These are phyloP conservation scores for Rhynchophorus ferrugineus DNA, from an alignment of 1,140 invertebrate genomes.

Conservation along the genomic window DNA sequence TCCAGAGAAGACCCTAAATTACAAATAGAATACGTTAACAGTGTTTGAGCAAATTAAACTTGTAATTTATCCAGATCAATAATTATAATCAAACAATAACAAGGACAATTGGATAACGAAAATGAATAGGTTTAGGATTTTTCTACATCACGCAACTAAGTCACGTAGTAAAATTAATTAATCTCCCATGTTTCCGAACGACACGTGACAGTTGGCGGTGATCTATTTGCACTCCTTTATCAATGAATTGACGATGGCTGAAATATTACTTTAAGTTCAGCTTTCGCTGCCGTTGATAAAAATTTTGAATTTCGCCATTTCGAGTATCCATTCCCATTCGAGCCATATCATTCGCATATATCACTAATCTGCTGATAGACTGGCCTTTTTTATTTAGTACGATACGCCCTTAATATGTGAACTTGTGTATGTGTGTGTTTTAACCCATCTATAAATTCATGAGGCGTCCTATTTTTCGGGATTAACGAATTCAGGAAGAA, in stretches of 20 bases:
- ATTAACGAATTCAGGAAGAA: too few species aligned
- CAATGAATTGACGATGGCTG: constrained; percentile 10
- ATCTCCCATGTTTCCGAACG: constrained; percentile 15
- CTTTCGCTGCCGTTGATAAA: not conserved
- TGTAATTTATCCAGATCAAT: too few species aligned
- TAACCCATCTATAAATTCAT: too few species aligned
- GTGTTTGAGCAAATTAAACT: not conserved
- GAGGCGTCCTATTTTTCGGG: too few species aligned
- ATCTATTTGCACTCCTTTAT: constrained; percentile 13
- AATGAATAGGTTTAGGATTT: too few species aligned
- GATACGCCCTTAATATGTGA: too few species aligned
- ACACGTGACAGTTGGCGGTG: constrained; percentile 13
- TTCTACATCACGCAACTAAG: constrained; percentile 9
- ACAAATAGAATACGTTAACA: not conserved
- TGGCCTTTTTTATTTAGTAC: too few species aligned
- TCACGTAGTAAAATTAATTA: constrained; percentile 18
- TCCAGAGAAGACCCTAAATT: not conserved
- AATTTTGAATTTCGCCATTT: not conserved
- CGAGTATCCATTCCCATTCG: not conserved
- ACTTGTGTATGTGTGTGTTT: too few species aligned
- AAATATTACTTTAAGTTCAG: constrained; percentile 6
- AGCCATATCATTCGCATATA: too few species aligned
- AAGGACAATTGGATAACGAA: too few species aligned
- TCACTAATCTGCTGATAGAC: too few species aligned
- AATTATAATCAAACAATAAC: too few species aligned